Evolutionary conservation across 2,113 vertebrate genomes (phyloP).

Genomic region (Hemiscyllium ocellatum): DNA sequence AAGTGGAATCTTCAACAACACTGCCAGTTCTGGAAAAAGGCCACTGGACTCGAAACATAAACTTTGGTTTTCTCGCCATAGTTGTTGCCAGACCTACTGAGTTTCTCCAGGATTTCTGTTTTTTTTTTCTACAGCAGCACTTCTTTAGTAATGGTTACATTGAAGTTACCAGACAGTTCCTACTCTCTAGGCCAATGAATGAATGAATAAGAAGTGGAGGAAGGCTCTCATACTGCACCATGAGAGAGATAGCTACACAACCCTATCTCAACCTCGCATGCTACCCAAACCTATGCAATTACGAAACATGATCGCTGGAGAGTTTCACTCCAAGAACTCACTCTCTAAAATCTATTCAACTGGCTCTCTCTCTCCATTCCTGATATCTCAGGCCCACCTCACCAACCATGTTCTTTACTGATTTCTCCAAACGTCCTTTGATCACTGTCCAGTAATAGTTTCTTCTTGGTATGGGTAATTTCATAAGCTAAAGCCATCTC

Average conservation of each 20-base stretch:
- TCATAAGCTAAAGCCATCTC: background rate
- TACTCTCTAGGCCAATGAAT: background rate
- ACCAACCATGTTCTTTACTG: background rate
- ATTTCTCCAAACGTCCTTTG: background rate
- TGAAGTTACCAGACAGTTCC: background rate
- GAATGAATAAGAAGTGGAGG: background rate
- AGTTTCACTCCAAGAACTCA: background rate
- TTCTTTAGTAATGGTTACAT: background rate
- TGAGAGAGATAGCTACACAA: background rate
- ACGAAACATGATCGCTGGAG: background rate
- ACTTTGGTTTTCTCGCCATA: too few relatives aligned
- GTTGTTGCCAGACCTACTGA: too few relatives aligned
- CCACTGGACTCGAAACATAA: too few relatives aligned
- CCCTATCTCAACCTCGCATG: background rate
- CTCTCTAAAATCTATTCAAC: background rate
- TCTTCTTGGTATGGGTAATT: background rate
- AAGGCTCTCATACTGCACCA: too few relatives aligned
- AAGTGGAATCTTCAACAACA: background rate
- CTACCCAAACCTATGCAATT: background rate
- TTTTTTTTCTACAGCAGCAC: background rate
- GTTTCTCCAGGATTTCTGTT: too few relatives aligned
- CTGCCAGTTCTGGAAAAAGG: background rate
- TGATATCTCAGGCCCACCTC: background rate
- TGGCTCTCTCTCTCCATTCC: background rate
- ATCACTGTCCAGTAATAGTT: background rate